These are phyloP conservation scores for Electrophaes corylata DNA, from an alignment of 2,888 invertebrate species.

Conservation along the genomic window DNA sequence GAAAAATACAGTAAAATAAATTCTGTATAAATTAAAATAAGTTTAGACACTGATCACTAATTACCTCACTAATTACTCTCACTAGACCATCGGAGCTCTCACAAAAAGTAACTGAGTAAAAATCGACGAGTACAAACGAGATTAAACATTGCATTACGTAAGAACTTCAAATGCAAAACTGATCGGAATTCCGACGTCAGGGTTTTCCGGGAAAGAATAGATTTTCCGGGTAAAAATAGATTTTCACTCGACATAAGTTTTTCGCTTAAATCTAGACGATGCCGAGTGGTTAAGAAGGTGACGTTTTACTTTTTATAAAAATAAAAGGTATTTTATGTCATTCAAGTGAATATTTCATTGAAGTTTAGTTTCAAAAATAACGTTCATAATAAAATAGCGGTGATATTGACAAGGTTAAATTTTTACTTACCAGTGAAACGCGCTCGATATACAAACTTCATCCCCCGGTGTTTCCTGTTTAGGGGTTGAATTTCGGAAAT, in stretches of 20 bases:
- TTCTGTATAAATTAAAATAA: too few species aligned
- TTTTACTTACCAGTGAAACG: too few species aligned
- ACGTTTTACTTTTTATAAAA: slow-evolving; percentile 3
- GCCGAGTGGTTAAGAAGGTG: slow-evolving; percentile 11
- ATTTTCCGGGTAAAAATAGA: slow-evolving; percentile 10
- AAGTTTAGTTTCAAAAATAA: background rate
- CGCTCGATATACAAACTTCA: too few species aligned
- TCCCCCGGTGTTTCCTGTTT: too few species aligned
- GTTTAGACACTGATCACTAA: too few species aligned
- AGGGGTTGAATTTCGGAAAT: too few species aligned
- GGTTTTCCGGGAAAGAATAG: slow-evolving; percentile 1
- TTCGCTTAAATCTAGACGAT: slow-evolving; percentile 4
- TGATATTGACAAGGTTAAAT: too few species aligned
- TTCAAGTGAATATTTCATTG: background rate
- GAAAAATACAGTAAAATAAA: too few species aligned
- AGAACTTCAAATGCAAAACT: slow-evolving; percentile 6
- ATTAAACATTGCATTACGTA: background rate
- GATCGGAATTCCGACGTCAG: slow-evolving; percentile 1
- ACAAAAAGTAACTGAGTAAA: background rate
- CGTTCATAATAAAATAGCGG: background rate
- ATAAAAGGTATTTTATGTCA: background rate
- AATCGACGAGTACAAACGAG: background rate
- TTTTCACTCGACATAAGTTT: slow-evolving; percentile 13
- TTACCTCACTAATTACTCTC: too few species aligned
- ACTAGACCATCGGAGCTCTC: too few species aligned